Conservation (phyloP, 23 tunicate genomes). For the Diplosoma virens region DNA sequence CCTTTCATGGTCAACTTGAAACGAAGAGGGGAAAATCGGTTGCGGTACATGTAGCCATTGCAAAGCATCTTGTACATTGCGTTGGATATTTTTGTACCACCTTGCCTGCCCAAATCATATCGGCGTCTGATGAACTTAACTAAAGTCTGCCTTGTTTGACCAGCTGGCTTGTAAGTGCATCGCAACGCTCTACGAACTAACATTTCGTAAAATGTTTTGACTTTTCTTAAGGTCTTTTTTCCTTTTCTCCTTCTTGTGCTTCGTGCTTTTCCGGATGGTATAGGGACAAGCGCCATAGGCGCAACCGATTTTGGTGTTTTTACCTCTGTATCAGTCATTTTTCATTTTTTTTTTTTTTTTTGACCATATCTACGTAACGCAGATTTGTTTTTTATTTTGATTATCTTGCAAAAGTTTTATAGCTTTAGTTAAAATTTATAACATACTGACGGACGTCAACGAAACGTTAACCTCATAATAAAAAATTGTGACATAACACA, state of each 20-base stretch:
- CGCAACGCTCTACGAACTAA: neutral
- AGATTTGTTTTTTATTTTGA: too few relatives aligned
- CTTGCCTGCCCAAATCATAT: neutral
- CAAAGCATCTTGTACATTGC: neutral
- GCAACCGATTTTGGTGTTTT: too few relatives aligned
- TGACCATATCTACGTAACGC: too few relatives aligned
- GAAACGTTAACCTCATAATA: too few relatives aligned
- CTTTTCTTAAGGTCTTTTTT: neutral
- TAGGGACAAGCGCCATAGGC: neutral
- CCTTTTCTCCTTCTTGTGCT: neutral
- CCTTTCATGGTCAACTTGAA: neutral
- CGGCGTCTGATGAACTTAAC: neutral
- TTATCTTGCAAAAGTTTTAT: too few relatives aligned
- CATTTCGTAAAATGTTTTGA: too few relatives aligned
- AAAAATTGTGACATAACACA: too few relatives aligned
- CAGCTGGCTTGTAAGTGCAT: neutral
- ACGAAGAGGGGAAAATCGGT: neutral
- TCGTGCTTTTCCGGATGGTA: neutral
- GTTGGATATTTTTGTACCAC: neutral
- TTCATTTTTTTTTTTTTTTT: too few relatives aligned
- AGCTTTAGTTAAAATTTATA: too few relatives aligned
- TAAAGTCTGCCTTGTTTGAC: neutral
- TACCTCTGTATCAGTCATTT: too few relatives aligned
- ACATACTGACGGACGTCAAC: too few relatives aligned
- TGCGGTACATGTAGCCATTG: neutral